Base-by-base conservation (phyloP, 2,797 vertebrate genomes). In the Pseudopleuronectes americanus region DNA sequence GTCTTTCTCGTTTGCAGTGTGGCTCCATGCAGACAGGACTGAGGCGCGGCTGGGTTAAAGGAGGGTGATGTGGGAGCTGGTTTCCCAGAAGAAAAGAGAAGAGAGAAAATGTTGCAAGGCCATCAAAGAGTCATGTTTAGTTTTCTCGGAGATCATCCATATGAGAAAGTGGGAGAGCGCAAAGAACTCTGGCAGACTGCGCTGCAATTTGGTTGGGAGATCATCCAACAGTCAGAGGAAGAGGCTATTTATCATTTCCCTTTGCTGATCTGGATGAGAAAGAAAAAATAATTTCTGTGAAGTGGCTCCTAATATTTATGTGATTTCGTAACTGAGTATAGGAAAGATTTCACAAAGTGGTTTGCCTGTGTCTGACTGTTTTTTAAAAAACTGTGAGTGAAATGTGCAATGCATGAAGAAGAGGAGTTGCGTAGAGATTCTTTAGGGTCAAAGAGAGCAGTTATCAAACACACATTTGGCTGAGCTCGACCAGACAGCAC, bases 171-270 rank as follows among this genome's bases (percentile, higher is more conserved):
- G 73, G 22, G 79, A 66, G 58, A 80, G 71, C 54, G 55, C n/a
- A 64, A 55, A 75, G 51, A 53, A 49, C 56, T 82, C 62, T 89
- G 78, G 80, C 71, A 57, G 47, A 60, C 41, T 53, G 75, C 69
- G 71, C 67, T 83, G 83, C 56, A 80, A 75, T 84, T 81, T 83
- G 47, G 77, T 56, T 77, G 55, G 80, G 81, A 87, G 87, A 87
- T 91, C 81, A 88, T 85, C 87, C 89, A 89, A 79, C 70, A 87
- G 86, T 90, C 77, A 85, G 33, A 51, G 21, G 24, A 57, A 84
- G 80, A 38, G 69, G 84, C 19, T 64, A 73, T 91, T 75, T 84
- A 77, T 87, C 76, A 81, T 52, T 51, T 73, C 12, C 52, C 63
- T 53, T 24, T 62, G 55, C 65, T 61, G 52, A 80, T 71, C 38